Evolutionary conservation across 2,797 vertebrate genomes (phyloP), one percentile per base, ranked within the genome.

Genomic region (Holocentrus rufus): DNA sequence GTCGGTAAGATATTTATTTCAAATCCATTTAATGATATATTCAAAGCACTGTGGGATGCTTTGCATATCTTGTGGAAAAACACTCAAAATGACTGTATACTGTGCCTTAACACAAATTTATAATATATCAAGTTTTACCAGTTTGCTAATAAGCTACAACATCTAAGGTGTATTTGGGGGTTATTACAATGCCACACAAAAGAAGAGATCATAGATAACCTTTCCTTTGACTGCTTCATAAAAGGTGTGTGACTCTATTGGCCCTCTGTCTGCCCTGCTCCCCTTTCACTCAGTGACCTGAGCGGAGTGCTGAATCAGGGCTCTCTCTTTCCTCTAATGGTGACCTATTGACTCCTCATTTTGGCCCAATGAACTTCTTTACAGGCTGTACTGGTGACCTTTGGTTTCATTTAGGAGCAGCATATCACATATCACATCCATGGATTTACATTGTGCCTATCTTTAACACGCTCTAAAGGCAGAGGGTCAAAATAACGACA

Each of bases 231-330:
- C 31, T 54, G 27, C 53, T 79, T 85, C 68, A 85, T 85, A 85
- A 86, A 86, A 27, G 84, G 81, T 76, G 75, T 59, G 44, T 39
- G 59, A 23, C 68, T 76, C 34, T 58, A 20, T 57, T 82, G 65
- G 55, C 64, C 59, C 39, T 75, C 64, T 79, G 62, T 53, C 65
- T 49, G 39, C 61, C 72, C 81, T 67, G 61, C 52, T 75, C 73
- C 65, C 46, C 39, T 54, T 72, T 74, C 72, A 57, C 56, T 68
- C 62, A 64, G 65, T 77, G 71, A 60, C 76, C 77, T 74, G 49
- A 50, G 69, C 34, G 86, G 60, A 88, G 67, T 87, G 90, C 89
- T 92, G 89, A 93, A 84, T 92, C 88, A 86, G 87, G 80, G 42
- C 65, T 76, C 80, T 86, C 62, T 75, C 53, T 88, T 87, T 76